These are phyloP conservation scores for Drosophila sucinea DNA, from an alignment of 1,140 invertebrate species.

Conservation along the genomic window DNA sequence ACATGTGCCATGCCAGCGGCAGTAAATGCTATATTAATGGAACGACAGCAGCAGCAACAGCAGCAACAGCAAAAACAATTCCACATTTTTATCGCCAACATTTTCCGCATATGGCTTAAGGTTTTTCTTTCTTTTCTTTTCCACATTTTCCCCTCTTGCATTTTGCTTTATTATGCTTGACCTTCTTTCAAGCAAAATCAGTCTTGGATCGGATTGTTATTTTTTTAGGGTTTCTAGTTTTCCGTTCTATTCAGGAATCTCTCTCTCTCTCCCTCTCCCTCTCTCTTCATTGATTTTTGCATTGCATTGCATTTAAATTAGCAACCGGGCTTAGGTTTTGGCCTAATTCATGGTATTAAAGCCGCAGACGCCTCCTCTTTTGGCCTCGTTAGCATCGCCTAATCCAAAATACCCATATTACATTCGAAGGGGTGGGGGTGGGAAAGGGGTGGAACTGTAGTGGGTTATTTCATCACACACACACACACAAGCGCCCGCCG, in stretches of 20 bases:
- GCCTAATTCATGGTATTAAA: slow-evolving; percentile 61
- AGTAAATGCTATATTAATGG: slow-evolving; percentile 10
- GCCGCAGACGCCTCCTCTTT: slow-evolving; percentile 24
- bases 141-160: too few relatives aligned
- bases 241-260: too few relatives aligned
- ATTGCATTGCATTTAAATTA: slow-evolving; percentile 12
- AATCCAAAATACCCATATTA: slow-evolving; percentile 53
- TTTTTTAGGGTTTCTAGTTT: not conserved
- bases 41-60: not conserved
- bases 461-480: slow-evolving; percentile 1
- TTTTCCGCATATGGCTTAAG: slow-evolving; percentile 30
- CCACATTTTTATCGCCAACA: slow-evolving; percentile 35
- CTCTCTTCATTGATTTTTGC: not conserved
- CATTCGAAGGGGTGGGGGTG: too few relatives aligned
- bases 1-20: slow-evolving; percentile 22
- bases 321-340: slow-evolving; percentile 36
- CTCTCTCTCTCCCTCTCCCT: too few relatives aligned
- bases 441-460: not conserved
- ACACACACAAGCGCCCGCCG: not conserved
- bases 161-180: not conserved
- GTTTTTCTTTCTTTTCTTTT: not conserved
- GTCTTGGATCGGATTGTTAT: not conserved
- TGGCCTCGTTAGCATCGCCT: slow-evolving; percentile 67
- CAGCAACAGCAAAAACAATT: slow-evolving; percentile 18
- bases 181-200: not conserved